A percentile compares a stretch with the other conserved stretches of the same genome.
Conservation (phyloP, 2,113 vertebrate species). For the Lasiurus borealis region DNA sequence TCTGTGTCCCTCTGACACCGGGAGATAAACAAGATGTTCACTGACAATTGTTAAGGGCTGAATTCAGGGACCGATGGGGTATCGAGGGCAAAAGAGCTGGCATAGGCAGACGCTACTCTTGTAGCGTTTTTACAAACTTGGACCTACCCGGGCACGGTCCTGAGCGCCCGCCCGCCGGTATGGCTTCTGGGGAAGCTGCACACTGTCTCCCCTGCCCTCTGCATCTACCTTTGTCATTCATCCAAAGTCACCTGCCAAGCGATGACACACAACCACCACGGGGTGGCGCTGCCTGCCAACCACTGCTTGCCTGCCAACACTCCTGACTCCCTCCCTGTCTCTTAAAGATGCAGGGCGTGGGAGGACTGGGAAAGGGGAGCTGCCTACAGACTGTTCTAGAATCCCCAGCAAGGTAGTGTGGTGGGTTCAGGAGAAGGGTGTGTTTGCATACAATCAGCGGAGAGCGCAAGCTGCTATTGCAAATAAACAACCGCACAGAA, state of each 20-base stretch:
- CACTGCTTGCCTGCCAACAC: not conserved
- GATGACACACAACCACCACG: not conserved
- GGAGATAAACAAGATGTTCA: not conserved
- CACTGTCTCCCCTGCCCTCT: rapidly evolving
- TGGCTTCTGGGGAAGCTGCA: not conserved
- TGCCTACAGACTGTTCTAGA: not conserved
- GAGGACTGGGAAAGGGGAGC: not conserved
- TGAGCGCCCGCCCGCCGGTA: not conserved
- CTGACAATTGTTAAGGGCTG: not conserved
- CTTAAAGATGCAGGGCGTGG: not conserved
- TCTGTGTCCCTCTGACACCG: not conserved
- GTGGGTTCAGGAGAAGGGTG: not conserved
- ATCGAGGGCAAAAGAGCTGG: not conserved
- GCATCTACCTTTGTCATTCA: rapidly evolving
- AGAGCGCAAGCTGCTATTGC: rapidly evolving
- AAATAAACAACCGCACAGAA: not conserved
- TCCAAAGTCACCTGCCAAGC: not conserved
- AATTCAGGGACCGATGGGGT: not conserved
- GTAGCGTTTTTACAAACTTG: not conserved
- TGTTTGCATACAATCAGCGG: not conserved
- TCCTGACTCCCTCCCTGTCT: not conserved
- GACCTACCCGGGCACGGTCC: not conserved
- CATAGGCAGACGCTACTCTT: not conserved
- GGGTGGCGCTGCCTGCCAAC: slow-evolving; percentile 49
- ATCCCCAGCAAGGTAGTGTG: not conserved